These are phyloP conservation scores for Etheostoma spectabile DNA, from an alignment of 2,113 vertebrate genomes.

Conservation along the genomic window DNA sequence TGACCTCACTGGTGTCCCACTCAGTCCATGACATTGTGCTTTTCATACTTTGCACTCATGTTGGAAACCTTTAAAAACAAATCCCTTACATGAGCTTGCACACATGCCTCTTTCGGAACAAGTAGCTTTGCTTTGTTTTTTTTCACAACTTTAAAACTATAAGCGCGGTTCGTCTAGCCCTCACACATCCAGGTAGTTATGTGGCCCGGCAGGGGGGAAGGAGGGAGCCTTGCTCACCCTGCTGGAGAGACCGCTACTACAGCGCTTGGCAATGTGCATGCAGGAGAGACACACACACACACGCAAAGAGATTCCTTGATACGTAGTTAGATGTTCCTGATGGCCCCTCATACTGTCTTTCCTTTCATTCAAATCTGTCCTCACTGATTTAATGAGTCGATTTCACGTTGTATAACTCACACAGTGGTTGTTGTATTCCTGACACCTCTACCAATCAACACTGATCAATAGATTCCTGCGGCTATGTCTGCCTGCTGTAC, in stretches of 20 bases:
- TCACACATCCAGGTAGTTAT: too few species aligned
- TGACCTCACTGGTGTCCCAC: not conserved
- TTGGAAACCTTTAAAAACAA: not conserved
- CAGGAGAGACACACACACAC: too few species aligned
- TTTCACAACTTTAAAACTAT: too few species aligned
- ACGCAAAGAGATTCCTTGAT: too few species aligned
- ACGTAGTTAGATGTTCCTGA: too few species aligned
- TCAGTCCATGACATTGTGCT: not conserved
- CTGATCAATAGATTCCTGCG: constrained; percentile 68
- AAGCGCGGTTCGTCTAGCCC: too few species aligned
- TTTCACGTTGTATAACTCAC: constrained; percentile 46
- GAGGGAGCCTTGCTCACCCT: too few species aligned
- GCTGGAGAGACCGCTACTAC: too few species aligned
- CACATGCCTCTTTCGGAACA: too few species aligned
- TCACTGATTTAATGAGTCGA: constrained; percentile 20
- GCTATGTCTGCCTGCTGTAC: constrained; percentile 63
- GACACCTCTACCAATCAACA: constrained; percentile 47
- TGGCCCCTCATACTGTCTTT: not conserved
- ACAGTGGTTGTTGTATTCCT: constrained; percentile 8
- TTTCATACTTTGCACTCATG: not conserved
- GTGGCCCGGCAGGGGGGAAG: too few species aligned
- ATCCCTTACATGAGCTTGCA: not conserved
- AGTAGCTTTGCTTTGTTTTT: not conserved
- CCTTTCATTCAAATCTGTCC: constrained; percentile 4
- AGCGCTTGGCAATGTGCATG: too few species aligned